Evolutionary conservation across 2,113 vertebrate genomes (phyloP).

Genomic region (Triplophysa tibetana): DNA sequence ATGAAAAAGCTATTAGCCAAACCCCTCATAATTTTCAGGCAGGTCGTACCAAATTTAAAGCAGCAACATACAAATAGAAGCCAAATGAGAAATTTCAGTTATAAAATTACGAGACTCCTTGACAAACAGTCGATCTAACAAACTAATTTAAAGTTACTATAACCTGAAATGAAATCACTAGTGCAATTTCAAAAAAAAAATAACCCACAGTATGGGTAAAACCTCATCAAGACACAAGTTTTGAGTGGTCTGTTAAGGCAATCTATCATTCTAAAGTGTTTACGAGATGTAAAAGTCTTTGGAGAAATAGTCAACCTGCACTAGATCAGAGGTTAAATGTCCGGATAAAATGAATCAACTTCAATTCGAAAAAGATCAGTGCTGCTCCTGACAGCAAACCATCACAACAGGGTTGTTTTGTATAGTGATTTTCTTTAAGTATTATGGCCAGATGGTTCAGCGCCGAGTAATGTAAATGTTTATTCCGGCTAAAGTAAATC

Average conservation of each 20-base stretch:
- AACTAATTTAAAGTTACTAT: neutral
- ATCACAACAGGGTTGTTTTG: neutral
- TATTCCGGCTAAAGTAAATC: neutral
- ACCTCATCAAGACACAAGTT: neutral
- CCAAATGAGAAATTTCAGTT: neutral
- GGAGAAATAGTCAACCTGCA: neutral
- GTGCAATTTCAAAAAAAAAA: neutral
- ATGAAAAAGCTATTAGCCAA: neutral
- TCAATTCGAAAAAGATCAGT: neutral
- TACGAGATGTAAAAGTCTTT: neutral
- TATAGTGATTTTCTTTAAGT: neutral
- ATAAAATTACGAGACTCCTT: neutral
- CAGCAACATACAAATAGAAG: conserved; percentile 15
- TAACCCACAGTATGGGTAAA: neutral
- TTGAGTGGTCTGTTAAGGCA: conserved; percentile 24
- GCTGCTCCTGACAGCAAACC: neutral
- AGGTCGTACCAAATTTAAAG: neutral
- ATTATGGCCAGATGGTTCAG: neutral
- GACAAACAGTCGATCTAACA: neutral
- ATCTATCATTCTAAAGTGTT: neutral
- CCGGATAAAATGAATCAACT: neutral
- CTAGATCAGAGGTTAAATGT: neutral
- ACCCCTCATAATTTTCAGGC: neutral
- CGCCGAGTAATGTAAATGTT: neutral
- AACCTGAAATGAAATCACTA: neutral